Percentiles rank a stretch among this genome's conserved stretches.
phyloP scores from a whole-genome alignment of 2,797 vertebrate genomes.

The Cichlasoma orientale region DNA sequence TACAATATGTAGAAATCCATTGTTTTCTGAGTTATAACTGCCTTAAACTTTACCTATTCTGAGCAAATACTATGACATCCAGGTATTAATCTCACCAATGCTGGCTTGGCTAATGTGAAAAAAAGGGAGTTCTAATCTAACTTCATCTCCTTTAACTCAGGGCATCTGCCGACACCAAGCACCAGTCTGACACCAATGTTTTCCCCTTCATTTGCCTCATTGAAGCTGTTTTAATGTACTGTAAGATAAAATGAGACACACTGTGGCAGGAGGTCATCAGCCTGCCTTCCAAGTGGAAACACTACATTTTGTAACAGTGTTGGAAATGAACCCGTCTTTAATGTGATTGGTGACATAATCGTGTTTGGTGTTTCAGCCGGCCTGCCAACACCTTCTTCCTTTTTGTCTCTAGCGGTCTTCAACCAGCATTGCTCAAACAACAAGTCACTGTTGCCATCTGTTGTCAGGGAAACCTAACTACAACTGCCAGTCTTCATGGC shows the following conservation, averaged over 20 bases:
- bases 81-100: slow-evolving; percentile 13
- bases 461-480: slow-evolving; percentile 44
- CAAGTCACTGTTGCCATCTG: slow-evolving; percentile 55
- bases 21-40: neutral
- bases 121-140: neutral
- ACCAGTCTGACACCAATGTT: neutral
- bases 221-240: neutral
- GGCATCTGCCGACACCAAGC: slow-evolving; percentile 4
- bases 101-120: neutral
- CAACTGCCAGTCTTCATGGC: slow-evolving; percentile 32
- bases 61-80: slow-evolving; percentile 27
- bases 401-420: neutral
- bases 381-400: neutral
- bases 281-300: neutral
- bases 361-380: neutral
- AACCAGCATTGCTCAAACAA: neutral
- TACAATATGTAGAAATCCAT: neutral
- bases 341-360: neutral
- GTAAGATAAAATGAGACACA: neutral
- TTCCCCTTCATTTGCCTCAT: neutral
- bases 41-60: neutral
- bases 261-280: neutral
- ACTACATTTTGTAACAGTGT: neutral
- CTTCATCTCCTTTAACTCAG: slow-evolving; percentile 12
- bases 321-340: neutral